Evolutionary conservation across 2,888 invertebrate genomes (phyloP), one percentile per base, ranked within the genome.

Genomic region (Ormia ochracea): DNA sequence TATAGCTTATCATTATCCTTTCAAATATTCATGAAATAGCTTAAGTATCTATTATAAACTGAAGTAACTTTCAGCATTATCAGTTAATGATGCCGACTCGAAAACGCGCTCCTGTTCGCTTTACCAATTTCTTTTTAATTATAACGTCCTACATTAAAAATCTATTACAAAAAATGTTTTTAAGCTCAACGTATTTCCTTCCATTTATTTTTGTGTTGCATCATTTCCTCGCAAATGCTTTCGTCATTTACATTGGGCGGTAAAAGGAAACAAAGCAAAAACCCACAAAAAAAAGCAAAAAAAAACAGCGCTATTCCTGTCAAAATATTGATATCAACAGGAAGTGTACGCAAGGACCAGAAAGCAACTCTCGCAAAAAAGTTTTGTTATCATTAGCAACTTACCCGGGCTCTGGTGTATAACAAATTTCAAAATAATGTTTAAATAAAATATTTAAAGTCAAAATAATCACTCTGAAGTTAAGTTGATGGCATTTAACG

Each of bases 301-400:
- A 56, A 41, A 23, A 28, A 43, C 14, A 9, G 10, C 12, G 26
- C 10, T 41, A 14, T 6, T 61, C 45, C 45, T 73, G 59, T 61
- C 73, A 68, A 73, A 73, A 66, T 54, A 73, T 73, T 78, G 66
- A 59, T 78, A 73, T 59, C 59, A 73, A 78, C 72, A 48, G 68
- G 73, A 78, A 73, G 54, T 66, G 58, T 38, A 59, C 66, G 73
- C 61, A 73, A 31, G 38, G 23, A 59, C 9, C 19, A 48, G 21
- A 38, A 43, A 33, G 23, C 17, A 28, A 4, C n/a, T 10, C 33
- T 26, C 45, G 56, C 68, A 50, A 28, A n/a, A n/a, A n/a, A 58
- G 31, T 66, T 38, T 58, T 48, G 14, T 21, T 23, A 28, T 58
- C 43, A 28, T 58, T 41, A 56, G 10, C 17, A 26, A 54, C 5